Evolutionary conservation across 2,113 vertebrate genomes (phyloP).

Genomic region (Elgaria multicarinata): DNA sequence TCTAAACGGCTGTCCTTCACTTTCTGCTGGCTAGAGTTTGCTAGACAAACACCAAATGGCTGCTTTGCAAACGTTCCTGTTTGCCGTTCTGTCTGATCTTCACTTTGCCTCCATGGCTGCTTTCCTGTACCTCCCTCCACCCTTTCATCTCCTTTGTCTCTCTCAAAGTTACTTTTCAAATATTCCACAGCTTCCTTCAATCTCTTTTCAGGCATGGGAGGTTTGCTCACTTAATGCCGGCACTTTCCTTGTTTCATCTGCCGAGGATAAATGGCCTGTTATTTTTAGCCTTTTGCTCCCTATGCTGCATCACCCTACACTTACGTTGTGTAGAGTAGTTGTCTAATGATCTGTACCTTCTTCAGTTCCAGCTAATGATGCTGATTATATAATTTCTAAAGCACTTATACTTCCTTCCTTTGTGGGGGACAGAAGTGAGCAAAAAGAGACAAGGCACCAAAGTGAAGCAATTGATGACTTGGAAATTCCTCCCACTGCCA

Average conservation of each 20-base stretch:
- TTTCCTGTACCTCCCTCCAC: background rate
- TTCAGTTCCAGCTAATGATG: background rate
- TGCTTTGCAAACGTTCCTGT: background rate
- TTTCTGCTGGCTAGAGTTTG: background rate
- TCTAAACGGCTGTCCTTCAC: background rate
- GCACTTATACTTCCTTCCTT: background rate
- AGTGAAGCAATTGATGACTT: background rate
- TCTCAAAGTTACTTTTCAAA: background rate
- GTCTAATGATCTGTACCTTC: background rate
- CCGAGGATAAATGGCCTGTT: background rate
- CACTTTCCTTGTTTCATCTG: constrained; percentile 10
- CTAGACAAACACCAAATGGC: background rate
- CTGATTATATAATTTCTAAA: background rate
- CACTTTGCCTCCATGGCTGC: background rate
- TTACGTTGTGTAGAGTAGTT: background rate
- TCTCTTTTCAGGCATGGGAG: background rate
- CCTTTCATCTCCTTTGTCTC: background rate
- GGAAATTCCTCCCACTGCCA: background rate
- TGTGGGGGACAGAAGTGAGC: background rate
- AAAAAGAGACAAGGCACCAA: background rate
- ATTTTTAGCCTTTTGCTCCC: background rate
- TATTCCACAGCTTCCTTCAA: background rate
- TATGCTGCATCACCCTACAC: background rate
- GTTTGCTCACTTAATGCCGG: background rate
- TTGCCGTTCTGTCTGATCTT: background rate